A percentile compares a stretch with the other conserved stretches of the same genome.
These are phyloP conservation scores for Netelia virgata DNA, from an alignment of 2,888 invertebrate species.

Conservation along the genomic window DNA sequence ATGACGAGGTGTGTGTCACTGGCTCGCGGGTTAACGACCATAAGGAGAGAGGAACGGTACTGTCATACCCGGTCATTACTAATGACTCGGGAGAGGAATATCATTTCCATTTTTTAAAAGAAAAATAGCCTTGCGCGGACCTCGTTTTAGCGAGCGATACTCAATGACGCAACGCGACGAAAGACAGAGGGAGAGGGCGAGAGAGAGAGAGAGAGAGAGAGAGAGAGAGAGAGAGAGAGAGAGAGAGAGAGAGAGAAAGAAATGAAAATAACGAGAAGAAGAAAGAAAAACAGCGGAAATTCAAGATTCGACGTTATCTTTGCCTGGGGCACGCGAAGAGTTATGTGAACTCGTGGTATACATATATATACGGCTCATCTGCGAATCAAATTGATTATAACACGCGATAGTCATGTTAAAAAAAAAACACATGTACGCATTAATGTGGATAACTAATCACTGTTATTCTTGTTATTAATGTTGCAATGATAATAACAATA, in stretches of 20 bases:
- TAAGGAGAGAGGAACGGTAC: constrained; percentile 57
- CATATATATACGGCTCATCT: constrained; percentile 53
- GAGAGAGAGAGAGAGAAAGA: not conserved
- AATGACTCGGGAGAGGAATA: constrained; percentile 57
- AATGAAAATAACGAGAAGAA: constrained; percentile 11
- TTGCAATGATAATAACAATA: too few species aligned
- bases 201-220: constrained; percentile 26
- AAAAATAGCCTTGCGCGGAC: constrained; percentile 43
- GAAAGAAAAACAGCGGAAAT: constrained; percentile 62
- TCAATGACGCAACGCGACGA: not conserved
- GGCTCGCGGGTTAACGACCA: constrained; percentile 63
- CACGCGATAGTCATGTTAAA: constrained; percentile 54
- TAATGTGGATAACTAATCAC: not conserved
- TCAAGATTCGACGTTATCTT: constrained; percentile 29
- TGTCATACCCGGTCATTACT: constrained; percentile 56
- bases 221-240: not conserved
- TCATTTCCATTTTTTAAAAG: constrained; percentile 61
- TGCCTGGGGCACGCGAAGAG: not conserved
- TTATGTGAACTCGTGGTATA: constrained; percentile 22
- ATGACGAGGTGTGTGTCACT: constrained; percentile 32
- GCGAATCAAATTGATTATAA: constrained; percentile 54
- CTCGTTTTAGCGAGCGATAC: constrained; percentile 30
- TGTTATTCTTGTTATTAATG: not conserved
- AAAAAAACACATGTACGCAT: constrained; percentile 13
- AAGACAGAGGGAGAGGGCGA: constrained; percentile 5